Conservation (phyloP, 1,140 invertebrate species). For the Apis florea region DNA sequence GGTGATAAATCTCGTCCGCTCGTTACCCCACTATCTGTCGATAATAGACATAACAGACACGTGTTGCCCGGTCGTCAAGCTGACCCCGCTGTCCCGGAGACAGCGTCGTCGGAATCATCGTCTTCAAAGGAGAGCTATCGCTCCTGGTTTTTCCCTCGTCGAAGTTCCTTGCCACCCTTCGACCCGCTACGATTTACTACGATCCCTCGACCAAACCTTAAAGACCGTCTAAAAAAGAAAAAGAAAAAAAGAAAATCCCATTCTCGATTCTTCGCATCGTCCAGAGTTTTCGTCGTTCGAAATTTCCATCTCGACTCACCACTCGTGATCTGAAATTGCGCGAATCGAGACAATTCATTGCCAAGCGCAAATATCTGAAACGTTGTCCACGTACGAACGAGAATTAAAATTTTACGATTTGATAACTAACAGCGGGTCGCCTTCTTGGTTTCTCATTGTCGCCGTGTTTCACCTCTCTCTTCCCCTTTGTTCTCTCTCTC, state of each 20-base stretch:
- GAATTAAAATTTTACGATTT: conserved; percentile 17
- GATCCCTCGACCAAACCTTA: no score
- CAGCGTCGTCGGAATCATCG: conserved; percentile 54
- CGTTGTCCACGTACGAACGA: background rate
- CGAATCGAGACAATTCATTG: background rate
- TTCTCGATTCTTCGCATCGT: background rate
- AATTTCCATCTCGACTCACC: no score
- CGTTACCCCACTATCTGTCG: conserved; percentile 70
- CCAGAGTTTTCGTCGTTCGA: background rate
- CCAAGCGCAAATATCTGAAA: background rate
- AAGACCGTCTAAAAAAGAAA: background rate
- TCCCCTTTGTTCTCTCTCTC: conserved; percentile 25
- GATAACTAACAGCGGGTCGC: conserved; percentile 40
- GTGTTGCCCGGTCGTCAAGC: conserved; percentile 73
- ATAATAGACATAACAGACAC: conserved; percentile 76
- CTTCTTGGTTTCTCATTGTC: conserved; percentile 38
- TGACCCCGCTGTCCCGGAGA: conserved; percentile 63
- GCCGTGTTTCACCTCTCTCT: background rate
- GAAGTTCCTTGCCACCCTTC: background rate
- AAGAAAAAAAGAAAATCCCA: background rate
- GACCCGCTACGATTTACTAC: conserved; percentile 23
- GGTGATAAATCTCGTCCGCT: conserved; percentile 73
- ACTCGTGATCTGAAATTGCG: background rate
- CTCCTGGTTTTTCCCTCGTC: background rate
- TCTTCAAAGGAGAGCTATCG: conserved; percentile 45